A percentile compares a stretch with the other conserved stretches of the same genome.
Conservation (phyloP, 2,888 invertebrate species). For the Campopleginae sp. region DNA sequence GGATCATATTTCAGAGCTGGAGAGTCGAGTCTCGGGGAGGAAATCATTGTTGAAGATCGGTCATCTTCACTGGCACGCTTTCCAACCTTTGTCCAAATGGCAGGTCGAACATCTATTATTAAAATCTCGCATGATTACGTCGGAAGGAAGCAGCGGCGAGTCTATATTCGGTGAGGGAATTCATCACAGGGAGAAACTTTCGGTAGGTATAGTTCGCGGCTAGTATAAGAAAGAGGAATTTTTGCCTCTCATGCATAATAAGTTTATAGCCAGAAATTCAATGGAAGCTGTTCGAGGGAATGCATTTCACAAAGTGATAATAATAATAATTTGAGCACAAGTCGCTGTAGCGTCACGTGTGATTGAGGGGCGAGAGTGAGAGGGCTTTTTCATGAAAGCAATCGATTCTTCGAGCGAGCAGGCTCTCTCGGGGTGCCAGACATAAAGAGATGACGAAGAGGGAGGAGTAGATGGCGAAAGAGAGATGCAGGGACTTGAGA, state of each 20-base stretch:
- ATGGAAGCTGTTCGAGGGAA: not conserved
- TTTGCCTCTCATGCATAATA: conserved; percentile 7
- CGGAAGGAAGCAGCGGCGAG: not conserved
- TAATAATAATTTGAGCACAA: conserved; percentile 7
- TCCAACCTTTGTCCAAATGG: conserved; percentile 11
- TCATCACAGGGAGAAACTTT: conserved; percentile 5
- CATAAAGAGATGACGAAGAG: conserved; percentile 15
- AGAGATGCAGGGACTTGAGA: conserved; percentile 45
- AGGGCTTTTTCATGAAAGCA: conserved; percentile 14
- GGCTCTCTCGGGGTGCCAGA: not conserved
- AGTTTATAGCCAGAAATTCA: conserved; percentile 17
- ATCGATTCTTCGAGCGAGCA: conserved; percentile 22
- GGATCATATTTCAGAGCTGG: conserved; percentile 33
- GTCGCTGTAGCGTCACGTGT: conserved; percentile 1
- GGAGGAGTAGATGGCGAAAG: conserved; percentile 24
- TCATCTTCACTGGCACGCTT: not conserved
- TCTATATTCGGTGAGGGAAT: conserved; percentile 15
- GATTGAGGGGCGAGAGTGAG: conserved; percentile 21
- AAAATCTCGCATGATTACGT: conserved; percentile 18
- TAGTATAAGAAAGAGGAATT: not conserved
- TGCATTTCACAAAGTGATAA: not conserved
- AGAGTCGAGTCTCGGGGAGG: not conserved
- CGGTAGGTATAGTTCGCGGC: not conserved
- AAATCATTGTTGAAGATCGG: conserved; percentile 9
- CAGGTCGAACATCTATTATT: conserved; percentile 31